phyloP scores from a whole-genome alignment of 2,888 invertebrate genomes.

The Tenodera sinensis region DNA sequence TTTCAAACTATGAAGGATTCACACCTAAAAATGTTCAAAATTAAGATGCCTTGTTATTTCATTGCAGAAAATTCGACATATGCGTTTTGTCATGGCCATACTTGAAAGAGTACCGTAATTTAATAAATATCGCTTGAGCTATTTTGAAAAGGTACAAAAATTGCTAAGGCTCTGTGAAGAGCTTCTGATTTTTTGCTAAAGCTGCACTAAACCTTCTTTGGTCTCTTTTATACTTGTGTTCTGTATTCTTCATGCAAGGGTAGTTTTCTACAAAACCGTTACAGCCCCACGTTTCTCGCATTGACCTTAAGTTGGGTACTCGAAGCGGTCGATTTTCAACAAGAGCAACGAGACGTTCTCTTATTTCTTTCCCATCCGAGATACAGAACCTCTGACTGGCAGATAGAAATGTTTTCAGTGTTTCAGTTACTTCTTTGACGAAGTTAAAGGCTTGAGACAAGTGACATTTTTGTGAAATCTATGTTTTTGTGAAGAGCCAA shows the following conservation, averaged over 20 bases:
- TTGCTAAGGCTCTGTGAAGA: no score
- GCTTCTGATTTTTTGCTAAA: background rate
- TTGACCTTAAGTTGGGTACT: background rate
- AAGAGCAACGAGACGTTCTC: background rate
- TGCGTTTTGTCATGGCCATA: no score
- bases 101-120: no score
- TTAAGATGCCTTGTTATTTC: no score
- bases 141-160: no score
- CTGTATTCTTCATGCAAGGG: background rate
- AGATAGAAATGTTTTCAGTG: background rate
- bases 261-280: background rate
- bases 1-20: no score
- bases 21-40: no score
- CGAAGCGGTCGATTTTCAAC: background rate
- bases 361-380: background rate
- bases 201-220: background rate
- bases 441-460: no score
- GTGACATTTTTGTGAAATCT: no score
- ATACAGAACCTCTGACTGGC: background rate
- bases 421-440: background rate
- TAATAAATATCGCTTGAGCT: no score
- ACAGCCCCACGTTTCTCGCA: background rate
- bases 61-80: no score
- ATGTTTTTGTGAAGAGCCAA: no score
- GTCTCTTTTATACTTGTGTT: background rate